Base-by-base conservation (phyloP, 2,113 vertebrate genomes). In the Python bivittatus region DNA sequence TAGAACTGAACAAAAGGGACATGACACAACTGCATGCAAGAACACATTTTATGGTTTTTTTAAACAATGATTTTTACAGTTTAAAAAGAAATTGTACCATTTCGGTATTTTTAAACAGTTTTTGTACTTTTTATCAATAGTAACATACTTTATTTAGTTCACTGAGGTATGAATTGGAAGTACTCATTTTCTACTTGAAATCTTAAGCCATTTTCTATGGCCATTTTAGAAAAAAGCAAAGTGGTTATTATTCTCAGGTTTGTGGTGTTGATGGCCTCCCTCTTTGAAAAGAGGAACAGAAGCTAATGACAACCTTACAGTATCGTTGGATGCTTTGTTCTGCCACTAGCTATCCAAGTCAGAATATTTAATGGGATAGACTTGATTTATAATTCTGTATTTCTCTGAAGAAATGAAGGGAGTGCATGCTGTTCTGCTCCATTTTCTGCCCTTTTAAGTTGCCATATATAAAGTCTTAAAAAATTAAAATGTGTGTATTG, bases 1-100 rank as follows among this genome's bases (percentile, higher is more conserved):
- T 0, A 97, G 92, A 57, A 93, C 56, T 96, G 83, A 89, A 48
- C 0, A 93, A 91, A 88, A 17, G 6, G 29, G 54, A 44, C 5
- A 8, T 27, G 22, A 9, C 27, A 6, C 8, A 12, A 54, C 91
- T 52, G 15, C 54, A 27, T 29, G 1, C 38, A 88, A 48, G 3
- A 17, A 6, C 4, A 1, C 0, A 1, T 88, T 27, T 12, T 25
- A 5, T 42, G 8, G 8, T 42, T 57, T 72, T 72, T 83, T 48
- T 86, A 6, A 44, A 20, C 56, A 20, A 23, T 57, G 7, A 25
- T 64, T 86, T 86, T 56, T 83, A 33, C 5, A 53, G 17, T 13
- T 42, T 64, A 42, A 29, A 3, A 60, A 44, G 22, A 11, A 54
- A 27, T 38, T 0, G 1, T 6, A 42, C 8, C 3, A 17, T 20